Conservation (phyloP, 1,140 invertebrate species). For the Heliconius hewitsoni region DNA sequence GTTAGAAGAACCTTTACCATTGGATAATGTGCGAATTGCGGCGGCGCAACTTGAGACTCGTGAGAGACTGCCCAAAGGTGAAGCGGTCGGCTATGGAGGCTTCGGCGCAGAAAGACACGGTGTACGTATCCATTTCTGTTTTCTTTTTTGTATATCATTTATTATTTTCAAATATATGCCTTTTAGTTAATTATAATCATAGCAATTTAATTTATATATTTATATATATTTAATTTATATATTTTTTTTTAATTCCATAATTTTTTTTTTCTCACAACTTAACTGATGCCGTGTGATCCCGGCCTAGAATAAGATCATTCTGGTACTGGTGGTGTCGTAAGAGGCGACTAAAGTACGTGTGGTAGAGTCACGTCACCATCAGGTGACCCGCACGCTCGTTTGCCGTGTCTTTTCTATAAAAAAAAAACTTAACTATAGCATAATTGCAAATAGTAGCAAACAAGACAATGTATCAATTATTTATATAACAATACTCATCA, state of each 20-base stretch:
- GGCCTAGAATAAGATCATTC: too few species aligned
- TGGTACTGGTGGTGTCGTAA: too few species aligned
- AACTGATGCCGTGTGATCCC: too few species aligned
- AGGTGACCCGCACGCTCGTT: too few species aligned
- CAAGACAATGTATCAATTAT: neutral
- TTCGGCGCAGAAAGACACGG: constrained; percentile 65
- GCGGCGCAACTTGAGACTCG: constrained; percentile 50
- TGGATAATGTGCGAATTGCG: constrained; percentile 57
- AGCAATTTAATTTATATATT: neutral
- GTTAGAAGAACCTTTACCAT: constrained; percentile 54
- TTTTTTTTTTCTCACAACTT: too few species aligned
- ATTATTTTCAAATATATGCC: neutral
- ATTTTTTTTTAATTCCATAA: too few species aligned
- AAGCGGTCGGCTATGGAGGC: constrained; percentile 62
- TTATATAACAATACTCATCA: neutral
- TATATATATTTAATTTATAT: too few species aligned
- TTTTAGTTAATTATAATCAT: neutral
- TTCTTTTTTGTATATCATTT: neutral
- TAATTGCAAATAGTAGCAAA: too few species aligned
- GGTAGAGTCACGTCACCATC: too few species aligned
- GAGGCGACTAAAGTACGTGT: too few species aligned
- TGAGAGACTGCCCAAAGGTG: constrained; percentile 25
- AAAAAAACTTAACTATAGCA: too few species aligned
- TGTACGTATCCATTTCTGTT: constrained; percentile 42
- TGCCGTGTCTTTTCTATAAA: too few species aligned